Percentiles rank a stretch among this genome's conserved stretches.
Conservation (phyloP, 2,113 vertebrate genomes). For the Myotis lucifugus region DNA sequence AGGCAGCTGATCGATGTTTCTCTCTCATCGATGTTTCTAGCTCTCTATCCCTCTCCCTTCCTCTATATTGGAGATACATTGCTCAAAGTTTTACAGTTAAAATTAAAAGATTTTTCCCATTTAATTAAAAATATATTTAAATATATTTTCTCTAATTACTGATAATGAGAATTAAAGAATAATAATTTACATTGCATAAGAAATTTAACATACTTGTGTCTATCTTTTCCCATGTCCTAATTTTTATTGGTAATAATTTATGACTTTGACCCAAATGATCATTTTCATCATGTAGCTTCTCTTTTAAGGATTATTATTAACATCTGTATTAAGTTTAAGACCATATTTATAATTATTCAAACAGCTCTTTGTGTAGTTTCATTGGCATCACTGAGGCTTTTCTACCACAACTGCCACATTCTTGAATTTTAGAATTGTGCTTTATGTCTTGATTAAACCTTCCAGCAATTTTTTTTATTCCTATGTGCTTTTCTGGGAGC, state of each 20-base stretch:
- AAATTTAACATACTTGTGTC: background rate
- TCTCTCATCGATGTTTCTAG: too few species aligned
- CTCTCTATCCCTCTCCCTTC: too few species aligned
- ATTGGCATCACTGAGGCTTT: background rate
- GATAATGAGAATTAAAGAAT: slow-evolving; percentile 11
- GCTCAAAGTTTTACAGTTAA: background rate
- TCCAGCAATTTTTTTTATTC: background rate
- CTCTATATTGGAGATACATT: background rate
- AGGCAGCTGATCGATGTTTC: too few species aligned
- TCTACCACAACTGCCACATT: background rate
- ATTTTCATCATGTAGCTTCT: slow-evolving; percentile 17
- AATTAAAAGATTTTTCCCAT: slow-evolving; percentile 15
- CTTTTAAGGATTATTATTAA: background rate
- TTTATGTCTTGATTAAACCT: slow-evolving; percentile 37
- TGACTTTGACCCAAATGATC: background rate
- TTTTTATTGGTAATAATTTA: slow-evolving; percentile 24
- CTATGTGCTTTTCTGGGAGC: background rate
- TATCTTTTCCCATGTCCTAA: background rate
- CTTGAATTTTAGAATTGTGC: background rate
- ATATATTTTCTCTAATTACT: background rate
- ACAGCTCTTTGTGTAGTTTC: background rate
- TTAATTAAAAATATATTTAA: slow-evolving; percentile 16
- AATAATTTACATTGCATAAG: background rate
- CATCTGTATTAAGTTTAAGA: background rate
- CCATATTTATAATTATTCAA: background rate